Conservation (phyloP, 1,140 invertebrate genomes). For the Goniozus legneri region DNA sequence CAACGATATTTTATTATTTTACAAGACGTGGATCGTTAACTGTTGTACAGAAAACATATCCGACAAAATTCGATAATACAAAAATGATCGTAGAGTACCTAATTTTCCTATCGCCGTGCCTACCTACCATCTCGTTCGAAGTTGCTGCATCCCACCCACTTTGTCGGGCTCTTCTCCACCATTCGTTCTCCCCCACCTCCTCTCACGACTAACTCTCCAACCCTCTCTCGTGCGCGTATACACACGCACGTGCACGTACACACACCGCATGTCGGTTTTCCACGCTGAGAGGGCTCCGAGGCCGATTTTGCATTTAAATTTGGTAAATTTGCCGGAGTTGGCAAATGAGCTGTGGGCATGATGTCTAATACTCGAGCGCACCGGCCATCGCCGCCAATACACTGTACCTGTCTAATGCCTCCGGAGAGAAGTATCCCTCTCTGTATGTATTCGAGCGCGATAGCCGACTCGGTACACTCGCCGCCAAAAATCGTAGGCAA, state of each 20-base stretch:
- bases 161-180: conserved; percentile 4
- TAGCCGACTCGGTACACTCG: conserved; percentile 28
- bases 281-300: conserved; percentile 22
- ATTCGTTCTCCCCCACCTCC: conserved; percentile 17
- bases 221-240: conserved; percentile 8
- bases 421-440: conserved; percentile 33
- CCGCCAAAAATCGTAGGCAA: conserved; percentile 21
- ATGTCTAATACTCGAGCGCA: conserved; percentile 39
- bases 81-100: too few relatives aligned
- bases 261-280: conserved; percentile 4
- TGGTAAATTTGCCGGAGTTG: conserved; percentile 51
- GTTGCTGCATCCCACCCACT: too few relatives aligned
- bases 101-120: too few relatives aligned
- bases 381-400: conserved; percentile 31
- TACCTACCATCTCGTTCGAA: too few relatives aligned
- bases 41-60: too few relatives aligned
- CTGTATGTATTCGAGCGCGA: conserved; percentile 9
- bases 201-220: conserved; percentile 1
- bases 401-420: conserved; percentile 41
- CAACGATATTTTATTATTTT: too few relatives aligned
- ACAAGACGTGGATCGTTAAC: too few relatives aligned
- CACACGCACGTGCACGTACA: conserved; percentile 4
- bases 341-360: conserved; percentile 50
- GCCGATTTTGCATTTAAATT: conserved; percentile 54
- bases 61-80: too few relatives aligned